phyloP scores from a whole-genome alignment of 1,140 invertebrate genomes.

The Drosophila varians region DNA sequence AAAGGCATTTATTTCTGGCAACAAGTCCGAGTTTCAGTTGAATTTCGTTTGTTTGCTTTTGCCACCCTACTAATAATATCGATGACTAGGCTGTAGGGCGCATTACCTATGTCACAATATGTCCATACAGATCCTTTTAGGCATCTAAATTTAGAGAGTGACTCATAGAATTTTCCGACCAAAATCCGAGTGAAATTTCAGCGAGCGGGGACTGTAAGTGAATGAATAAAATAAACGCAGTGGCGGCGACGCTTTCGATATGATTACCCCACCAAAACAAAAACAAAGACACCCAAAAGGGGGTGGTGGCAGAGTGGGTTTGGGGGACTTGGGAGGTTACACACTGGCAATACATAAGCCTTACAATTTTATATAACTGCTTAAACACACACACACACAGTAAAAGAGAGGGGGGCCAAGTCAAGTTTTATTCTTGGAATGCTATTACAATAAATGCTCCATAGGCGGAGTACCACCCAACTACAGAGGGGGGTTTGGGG shows the following conservation, averaged over 20 bases:
- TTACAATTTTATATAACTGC: constrained; percentile 66
- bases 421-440: constrained; percentile 62
- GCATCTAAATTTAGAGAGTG: constrained; percentile 29
- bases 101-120: neutral
- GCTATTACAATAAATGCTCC: constrained; percentile 54
- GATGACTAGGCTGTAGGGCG: neutral
- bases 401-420: constrained; percentile 16
- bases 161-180: constrained; percentile 22
- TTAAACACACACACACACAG: constrained; percentile 19
- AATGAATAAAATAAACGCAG: constrained; percentile 38
- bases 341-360: constrained; percentile 43
- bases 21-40: neutral
- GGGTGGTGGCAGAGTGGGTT: constrained; percentile 5
- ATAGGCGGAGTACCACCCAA: constrained; percentile 2
- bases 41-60: too few species aligned
- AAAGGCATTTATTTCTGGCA: neutral
- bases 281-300: constrained; percentile 1
- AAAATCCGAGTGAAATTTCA: constrained; percentile 11
- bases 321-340: constrained; percentile 30
- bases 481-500: neutral
- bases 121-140: neutral
- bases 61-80: neutral
- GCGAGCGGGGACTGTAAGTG: constrained; percentile 1
- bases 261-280: constrained; percentile 19
- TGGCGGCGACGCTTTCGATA: constrained; percentile 24